These are phyloP conservation scores for Nudaria mundana DNA, from an alignment of 2,888 invertebrate genomes.

Conservation along the genomic window DNA sequence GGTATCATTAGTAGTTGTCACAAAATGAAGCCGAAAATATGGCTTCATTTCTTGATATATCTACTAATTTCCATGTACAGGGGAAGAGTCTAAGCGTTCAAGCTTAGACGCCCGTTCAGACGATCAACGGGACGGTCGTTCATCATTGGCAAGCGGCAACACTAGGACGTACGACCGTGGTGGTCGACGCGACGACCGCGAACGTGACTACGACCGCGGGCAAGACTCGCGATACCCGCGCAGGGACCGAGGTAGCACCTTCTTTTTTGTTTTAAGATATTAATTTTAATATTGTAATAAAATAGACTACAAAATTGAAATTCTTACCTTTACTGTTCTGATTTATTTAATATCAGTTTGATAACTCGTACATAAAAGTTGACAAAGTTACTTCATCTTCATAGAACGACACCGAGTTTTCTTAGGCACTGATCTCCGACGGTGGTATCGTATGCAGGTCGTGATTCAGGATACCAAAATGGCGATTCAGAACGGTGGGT, in stretches of 20 bases:
- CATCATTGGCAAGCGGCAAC: conserved; percentile 75
- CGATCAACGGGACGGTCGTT: conserved; percentile 67
- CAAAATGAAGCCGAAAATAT: too few species aligned
- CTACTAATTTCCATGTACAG: too few species aligned
- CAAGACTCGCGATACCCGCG: conserved; percentile 79
- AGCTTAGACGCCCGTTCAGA: conserved; percentile 73
- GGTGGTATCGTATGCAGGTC: too few species aligned
- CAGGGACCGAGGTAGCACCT: conserved; percentile 70
- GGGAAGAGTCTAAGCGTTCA: conserved; percentile 76
- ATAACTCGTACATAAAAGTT: too few species aligned
- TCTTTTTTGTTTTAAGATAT: too few species aligned
- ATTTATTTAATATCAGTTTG: too few species aligned
- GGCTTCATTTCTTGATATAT: too few species aligned
- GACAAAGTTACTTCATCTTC: too few species aligned
- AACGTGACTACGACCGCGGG: conserved; percentile 81
- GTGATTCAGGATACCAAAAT: conserved; percentile 74
- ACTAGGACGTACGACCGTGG: conserved; percentile 75
- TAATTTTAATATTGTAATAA: neutral
- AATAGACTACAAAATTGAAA: neutral
- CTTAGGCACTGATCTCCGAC: too few species aligned
- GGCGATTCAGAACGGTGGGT: conserved; percentile 75
- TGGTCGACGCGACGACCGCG: conserved; percentile 79
- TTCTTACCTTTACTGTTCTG: too few species aligned
- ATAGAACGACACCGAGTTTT: too few species aligned
- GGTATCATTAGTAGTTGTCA: too few species aligned